A percentile compares a stretch with the other conserved stretches of the same genome.
Conservation (phyloP, 2,797 vertebrate species). For the Podargus strigoides region DNA sequence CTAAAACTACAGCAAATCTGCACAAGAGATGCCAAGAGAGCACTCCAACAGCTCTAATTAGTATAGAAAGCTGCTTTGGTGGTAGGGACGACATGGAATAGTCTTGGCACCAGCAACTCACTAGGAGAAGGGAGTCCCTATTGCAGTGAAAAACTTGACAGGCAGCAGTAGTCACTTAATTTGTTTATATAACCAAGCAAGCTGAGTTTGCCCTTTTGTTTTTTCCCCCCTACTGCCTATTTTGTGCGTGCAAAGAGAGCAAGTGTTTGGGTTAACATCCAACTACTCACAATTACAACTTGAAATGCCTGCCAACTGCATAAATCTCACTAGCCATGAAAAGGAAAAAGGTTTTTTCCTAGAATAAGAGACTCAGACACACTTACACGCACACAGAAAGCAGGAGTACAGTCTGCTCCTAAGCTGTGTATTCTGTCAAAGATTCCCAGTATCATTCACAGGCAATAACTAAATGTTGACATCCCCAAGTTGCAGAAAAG, state of each 20-base stretch:
- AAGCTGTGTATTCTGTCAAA: not conserved
- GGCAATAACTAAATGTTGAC: not conserved
- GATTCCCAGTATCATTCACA: not conserved
- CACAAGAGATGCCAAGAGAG: not conserved
- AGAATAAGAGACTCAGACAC: not conserved
- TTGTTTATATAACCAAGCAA: slow-evolving; percentile 22
- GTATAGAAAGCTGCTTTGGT: not conserved
- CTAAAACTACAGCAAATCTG: not conserved
- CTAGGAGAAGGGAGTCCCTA: not conserved
- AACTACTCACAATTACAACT: not conserved
- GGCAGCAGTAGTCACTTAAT: not conserved
- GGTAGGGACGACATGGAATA: not conserved
- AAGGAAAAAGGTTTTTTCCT: not conserved
- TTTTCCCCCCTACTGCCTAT: not conserved
- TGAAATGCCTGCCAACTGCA: not conserved
- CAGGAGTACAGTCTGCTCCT: not conserved
- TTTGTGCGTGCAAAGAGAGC: not conserved
- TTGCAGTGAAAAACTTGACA: not conserved
- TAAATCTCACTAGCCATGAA: not conserved
- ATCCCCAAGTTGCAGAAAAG: not conserved
- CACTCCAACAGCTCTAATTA: slow-evolving; percentile 9
- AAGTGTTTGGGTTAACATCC: slow-evolving; percentile 31
- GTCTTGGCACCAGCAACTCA: not conserved
- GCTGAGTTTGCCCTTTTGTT: not conserved
- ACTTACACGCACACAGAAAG: not conserved